Base-by-base conservation (phyloP, 1,140 invertebrate genomes). In the Planococcus citri region DNA sequence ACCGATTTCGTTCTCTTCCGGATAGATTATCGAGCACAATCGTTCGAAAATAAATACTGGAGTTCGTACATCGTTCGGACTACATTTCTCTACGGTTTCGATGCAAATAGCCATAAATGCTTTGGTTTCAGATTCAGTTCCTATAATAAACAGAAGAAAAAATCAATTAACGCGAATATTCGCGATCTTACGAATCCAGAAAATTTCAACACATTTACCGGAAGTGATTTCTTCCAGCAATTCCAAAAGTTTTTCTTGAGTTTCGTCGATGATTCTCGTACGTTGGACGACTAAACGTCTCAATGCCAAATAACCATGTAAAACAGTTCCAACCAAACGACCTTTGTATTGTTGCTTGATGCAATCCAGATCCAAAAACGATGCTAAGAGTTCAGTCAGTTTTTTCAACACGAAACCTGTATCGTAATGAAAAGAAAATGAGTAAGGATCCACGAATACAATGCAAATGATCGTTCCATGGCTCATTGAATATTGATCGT, bases 11-110 rank as follows among this genome's bases (percentile, higher is more conserved):
- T 95, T 97, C 78, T 97, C 95, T 78, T 98, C 95, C 0, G 95
- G 95, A 79, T 95, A 94, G 72, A 98, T 98, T 69, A 97, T 95
- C 6, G 94, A 97, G 76, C 95, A 98, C 0, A 98, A 83, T 58
- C 96, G 83, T 81, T 98, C 95, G 78, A 98, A 98, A 68, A 98
- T 94, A 72, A 98, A 98, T 8, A 98, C 94, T 0, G 96, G 96
- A 1, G 95, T 98, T 71, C 93, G 83, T 68, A 96, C 88, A 79
- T 98, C 96, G 77, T 94, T 90, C 27, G 88, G 82, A 61, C 89
- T 90, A 75, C 94, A 97, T 76, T 95, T 95, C 75, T 94, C 88
- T 0, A 98, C 89, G 0, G 95, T 97, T 79, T 98, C 91, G 2
- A 98, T 92, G 76, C 96, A 97, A 22, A 98, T 91, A 9, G 92